Conservation (phyloP, 1,140 invertebrate genomes). For the Pogonus chalceus region DNA sequence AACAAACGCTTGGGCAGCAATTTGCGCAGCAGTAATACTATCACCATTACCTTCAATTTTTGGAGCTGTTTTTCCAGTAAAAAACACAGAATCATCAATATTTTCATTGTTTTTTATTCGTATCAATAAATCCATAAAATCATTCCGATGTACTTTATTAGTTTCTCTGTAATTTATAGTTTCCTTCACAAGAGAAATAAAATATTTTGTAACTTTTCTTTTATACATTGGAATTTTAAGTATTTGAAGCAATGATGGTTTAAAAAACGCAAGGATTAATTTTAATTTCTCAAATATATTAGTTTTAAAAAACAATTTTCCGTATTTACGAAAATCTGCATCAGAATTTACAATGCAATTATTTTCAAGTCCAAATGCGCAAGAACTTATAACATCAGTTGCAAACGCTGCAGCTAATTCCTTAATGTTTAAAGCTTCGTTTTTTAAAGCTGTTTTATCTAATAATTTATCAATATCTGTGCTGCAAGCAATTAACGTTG, state of each 20-base stretch:
- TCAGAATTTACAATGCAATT: conserved; percentile 30
- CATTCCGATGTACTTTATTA: conserved; percentile 38
- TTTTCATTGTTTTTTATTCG: conserved; percentile 41
- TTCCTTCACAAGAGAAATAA: conserved; percentile 42
- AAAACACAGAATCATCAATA: conserved; percentile 18
- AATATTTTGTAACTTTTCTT: conserved; percentile 30
- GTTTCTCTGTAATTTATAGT: conserved; percentile 43
- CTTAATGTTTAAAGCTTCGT: conserved; percentile 31
- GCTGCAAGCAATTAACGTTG: conserved; percentile 29
- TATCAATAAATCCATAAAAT: conserved; percentile 49
- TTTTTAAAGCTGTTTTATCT: conserved; percentile 24
- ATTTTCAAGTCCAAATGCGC: conserved; percentile 34
- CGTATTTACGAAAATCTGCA: conserved; percentile 23
- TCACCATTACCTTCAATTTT: conserved; percentile 4
- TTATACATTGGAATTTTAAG: neutral
- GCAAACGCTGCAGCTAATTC: conserved; percentile 34
- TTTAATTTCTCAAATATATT: no score
- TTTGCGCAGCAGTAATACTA: neutral
- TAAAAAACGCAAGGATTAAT: neutral
- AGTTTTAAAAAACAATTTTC: neutral
- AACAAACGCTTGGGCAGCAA: conserved; percentile 36
- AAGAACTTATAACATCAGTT: conserved; percentile 35
- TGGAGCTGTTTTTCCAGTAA: neutral
- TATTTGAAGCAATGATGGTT: neutral
- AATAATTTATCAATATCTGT: conserved; percentile 26